Percentiles rank a stretch among this genome's conserved stretches.
Evolutionary conservation across 2,113 vertebrate species (phyloP).

Genomic region (Diadophis punctatus): DNA sequence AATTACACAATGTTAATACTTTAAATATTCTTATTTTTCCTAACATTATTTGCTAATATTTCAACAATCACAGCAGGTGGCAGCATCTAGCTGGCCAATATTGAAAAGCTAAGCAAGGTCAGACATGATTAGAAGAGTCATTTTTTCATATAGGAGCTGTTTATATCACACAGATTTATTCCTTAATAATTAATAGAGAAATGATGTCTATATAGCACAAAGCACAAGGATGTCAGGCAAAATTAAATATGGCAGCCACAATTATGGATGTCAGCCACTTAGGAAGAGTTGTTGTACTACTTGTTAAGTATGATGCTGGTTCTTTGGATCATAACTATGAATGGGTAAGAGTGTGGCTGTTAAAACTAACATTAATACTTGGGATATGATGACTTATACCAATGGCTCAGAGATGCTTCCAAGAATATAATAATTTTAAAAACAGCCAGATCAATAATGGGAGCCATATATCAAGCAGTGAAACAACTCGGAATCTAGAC

Average conservation of each 20-base stretch:
- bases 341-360: not conserved
- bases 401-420: not conserved
- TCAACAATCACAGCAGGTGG: not conserved
- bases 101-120: not conserved
- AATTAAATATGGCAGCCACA: not conserved
- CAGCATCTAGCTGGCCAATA: not conserved
- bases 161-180: not conserved
- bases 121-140: not conserved
- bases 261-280: not conserved
- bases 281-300: not conserved
- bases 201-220: not conserved
- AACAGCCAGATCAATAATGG: not conserved
- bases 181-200: not conserved
- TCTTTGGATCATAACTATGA: not conserved
- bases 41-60: not conserved
- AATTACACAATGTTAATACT: not conserved
- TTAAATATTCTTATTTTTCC: not conserved
- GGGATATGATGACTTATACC: not conserved
- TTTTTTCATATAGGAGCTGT: not conserved
- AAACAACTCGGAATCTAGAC: not conserved
- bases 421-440: not conserved
- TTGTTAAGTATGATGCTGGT: not conserved
- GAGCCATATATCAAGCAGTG: not conserved
- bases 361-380: not conserved
- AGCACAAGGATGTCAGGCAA: not conserved